These are phyloP conservation scores for Molossus molossus DNA, from an alignment of 2,797 vertebrate genomes.

Conservation along the genomic window DNA sequence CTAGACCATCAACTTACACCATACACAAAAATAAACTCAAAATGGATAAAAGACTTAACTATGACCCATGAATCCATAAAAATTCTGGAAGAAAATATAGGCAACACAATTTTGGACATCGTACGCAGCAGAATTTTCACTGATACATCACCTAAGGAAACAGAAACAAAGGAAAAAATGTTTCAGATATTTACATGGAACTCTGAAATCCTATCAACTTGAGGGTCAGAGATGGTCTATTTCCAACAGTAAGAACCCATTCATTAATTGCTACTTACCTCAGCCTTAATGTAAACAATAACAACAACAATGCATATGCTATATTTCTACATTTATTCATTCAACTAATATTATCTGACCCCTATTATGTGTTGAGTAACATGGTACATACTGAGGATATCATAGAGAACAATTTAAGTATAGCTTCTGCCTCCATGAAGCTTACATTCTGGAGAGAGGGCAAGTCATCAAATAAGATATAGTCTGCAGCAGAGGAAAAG, in stretches of 20 bases:
- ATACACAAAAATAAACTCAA: no score
- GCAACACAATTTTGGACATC: no score
- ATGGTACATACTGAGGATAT: not conserved
- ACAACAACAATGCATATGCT: not conserved
- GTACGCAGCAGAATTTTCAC: no score
- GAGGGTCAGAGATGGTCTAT: not conserved
- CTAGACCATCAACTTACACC: no score
- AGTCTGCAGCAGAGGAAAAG: not conserved
- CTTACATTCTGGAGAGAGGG: conserved; percentile 24
- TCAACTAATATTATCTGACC: not conserved
- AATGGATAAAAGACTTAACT: no score
- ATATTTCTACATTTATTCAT: not conserved
- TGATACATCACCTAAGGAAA: no score
- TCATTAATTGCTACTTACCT: not conserved
- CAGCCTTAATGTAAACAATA: not conserved
- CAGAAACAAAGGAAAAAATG: no score
- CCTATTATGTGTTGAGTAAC: not conserved
- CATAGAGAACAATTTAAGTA: conserved; percentile 18
- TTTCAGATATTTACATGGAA: not conserved
- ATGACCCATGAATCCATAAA: no score
- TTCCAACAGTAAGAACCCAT: not conserved
- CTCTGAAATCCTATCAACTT: not conserved
- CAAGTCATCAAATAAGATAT: not conserved
- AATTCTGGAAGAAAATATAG: no score
- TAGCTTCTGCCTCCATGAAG: not conserved